A percentile compares a stretch with the other conserved stretches of the same genome.
phyloP scores from a whole-genome alignment of 2,797 vertebrate species.

The Echeneis naucrates region DNA sequence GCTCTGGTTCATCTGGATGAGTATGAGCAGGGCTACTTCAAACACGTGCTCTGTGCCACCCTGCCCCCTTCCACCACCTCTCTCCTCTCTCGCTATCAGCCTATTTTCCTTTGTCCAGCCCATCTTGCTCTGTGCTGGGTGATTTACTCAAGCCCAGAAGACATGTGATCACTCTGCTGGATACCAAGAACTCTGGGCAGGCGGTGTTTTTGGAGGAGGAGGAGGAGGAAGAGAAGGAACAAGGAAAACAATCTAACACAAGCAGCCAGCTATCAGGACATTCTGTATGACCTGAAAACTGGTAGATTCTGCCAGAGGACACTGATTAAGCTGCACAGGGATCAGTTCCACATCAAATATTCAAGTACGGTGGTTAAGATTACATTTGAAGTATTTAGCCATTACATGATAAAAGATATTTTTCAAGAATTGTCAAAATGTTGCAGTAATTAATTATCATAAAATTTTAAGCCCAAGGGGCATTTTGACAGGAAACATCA shows the following conservation, averaged over 20 bases:
- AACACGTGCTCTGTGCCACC: constrained; percentile 76
- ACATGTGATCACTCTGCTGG: constrained; percentile 81
- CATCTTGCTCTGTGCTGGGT: constrained; percentile 61
- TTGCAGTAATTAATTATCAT: no score
- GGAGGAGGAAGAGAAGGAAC: constrained; percentile 64
- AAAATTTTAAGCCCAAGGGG: no score
- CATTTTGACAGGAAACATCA: not conserved
- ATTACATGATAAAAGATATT: not conserved
- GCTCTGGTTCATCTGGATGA: constrained; percentile 73
- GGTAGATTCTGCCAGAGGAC: constrained; percentile 32
- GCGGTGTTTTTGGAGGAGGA: constrained; percentile 72
- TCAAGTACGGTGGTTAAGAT: not conserved
- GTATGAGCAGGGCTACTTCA: constrained; percentile 67
- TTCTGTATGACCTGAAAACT: constrained; percentile 66
- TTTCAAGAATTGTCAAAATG: no score
- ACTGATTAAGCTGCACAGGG: constrained; percentile 30
- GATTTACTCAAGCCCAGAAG: constrained; percentile 70
- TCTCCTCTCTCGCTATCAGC: constrained; percentile 55
- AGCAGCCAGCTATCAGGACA: constrained; percentile 59
- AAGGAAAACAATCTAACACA: constrained; percentile 77
- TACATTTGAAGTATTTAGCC: not conserved
- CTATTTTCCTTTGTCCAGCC: constrained; percentile 65
- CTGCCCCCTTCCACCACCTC: constrained; percentile 37
- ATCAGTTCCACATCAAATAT: constrained; percentile 14
- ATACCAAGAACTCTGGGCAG: constrained; percentile 74